Base-by-base conservation (phyloP, 2,797 vertebrate genomes). In the Tapera naevia region DNA sequence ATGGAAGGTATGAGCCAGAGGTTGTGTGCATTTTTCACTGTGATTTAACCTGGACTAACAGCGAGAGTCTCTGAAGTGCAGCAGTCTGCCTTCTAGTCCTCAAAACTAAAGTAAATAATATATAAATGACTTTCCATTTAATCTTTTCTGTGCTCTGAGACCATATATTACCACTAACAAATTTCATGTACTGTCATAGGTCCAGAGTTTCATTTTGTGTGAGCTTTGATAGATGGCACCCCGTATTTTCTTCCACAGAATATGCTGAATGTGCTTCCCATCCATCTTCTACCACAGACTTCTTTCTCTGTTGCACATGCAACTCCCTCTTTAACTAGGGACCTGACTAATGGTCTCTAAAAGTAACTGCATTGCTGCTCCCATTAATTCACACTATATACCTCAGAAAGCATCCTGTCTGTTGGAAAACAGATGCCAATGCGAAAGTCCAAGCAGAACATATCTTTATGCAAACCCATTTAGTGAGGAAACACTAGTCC, bases 51-150 rank as follows among this genome's bases (percentile, higher is more conserved):
- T 86, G 62, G 25, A 32, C 73, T 78, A 93, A 33, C 22, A 56
- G 39, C 39, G 5, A 11, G 56, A 33, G 7, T 67, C 82, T 87
- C 80, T 13, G 4, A 87, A 82, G 86, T 82, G 69, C 45, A 76
- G 32, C 37, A 92, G 35, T 64, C 50, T 80, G 57, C 43, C 71
- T 90, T 74, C 23, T 80, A 75, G 54, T 58, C 43, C 33, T 93
- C 70, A 82, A 35, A 88, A 45, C 22, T 41, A 51, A 79, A 53
- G 86, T 82, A 94, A 94, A 95, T 87, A 85, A 91, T 61, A 32
- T 76, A 80, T 67, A 80, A 94, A 80, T 67, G 53, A 25, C 78
- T 82, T 83, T 67, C 45, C 57, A 65, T 92, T 87, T 93, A 69
- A 88, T 83, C 69, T 91, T 92, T 83, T 80, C 86, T 37, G 46